Base-by-base conservation (phyloP, 1,140 invertebrate genomes). In the Sarcophaga bullata region DNA sequence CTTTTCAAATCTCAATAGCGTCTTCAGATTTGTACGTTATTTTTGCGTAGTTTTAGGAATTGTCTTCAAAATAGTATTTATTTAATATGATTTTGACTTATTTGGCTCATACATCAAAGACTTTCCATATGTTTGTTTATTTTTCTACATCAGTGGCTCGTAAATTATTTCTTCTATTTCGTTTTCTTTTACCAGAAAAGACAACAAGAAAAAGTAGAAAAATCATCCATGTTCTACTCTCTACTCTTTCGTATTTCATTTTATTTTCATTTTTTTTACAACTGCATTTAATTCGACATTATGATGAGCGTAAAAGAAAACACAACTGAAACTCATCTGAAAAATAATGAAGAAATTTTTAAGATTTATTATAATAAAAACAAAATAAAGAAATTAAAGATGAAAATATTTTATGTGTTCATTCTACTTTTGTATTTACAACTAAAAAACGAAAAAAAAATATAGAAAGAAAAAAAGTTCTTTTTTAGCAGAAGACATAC, bases 71-170 rank as follows among this genome's bases (percentile, higher is more conserved):
- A n/a, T n/a, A 37, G 25, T 37, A 37, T 37, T 37, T 37, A 37
- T 52, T 52, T 52, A 52, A 52, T 52, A 52, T 10, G 9, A 73
- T 76, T 49, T n/a, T 49, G 73, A 76, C 73, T 49, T 76, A 49
- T 76, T 76, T 76, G 73, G 73, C 73, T 76, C 10, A 47, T n/a
- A 76, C 73, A 76, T 76, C 73, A 76, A 76, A 76, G 73, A 58
- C 13, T 58, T 58, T n/a, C 54, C 15, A 58, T 13, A 13, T 58
- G 54, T 58, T 58, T 58, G 54, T 58, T 58, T 58, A n/a, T 58
- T 58, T 58, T n/a, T 58, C 15, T 58, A 58, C 54, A 58, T 58
- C 54, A 58, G 13, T 58, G 54, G 54, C 54, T 58, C 54, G 54
- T 58, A 58, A 58, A 58, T 58, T 37, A 37, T 37, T 37, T 37